These are phyloP conservation scores for Pristionchus entomophagus DNA, from an alignment of 2,888 invertebrate genomes.

Conservation along the genomic window DNA sequence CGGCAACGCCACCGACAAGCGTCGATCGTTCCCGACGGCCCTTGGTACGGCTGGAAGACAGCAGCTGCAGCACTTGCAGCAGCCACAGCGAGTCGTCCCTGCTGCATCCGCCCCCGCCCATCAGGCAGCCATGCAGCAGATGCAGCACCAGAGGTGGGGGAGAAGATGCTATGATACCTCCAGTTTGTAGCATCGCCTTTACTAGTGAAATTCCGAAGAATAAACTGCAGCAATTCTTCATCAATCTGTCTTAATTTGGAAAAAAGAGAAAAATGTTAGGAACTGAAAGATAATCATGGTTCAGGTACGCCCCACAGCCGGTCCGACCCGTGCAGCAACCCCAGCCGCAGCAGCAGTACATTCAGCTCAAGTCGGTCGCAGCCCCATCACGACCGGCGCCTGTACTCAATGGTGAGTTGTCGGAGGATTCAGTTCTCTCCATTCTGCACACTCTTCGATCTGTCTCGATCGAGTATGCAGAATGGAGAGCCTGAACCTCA, in stretches of 20 bases:
- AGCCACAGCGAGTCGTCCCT: constrained; percentile 12
- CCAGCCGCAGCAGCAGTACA: neutral
- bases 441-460: too few relatives aligned
- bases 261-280: too few relatives aligned
- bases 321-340: neutral
- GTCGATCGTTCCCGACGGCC: constrained; percentile 64
- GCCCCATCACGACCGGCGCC: neutral
- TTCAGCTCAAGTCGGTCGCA: neutral
- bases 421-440: neutral
- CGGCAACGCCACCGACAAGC: constrained; percentile 56
- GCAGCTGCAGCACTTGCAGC: constrained; percentile 16
- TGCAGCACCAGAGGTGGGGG: neutral
- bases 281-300: too few relatives aligned
- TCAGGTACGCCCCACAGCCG: constrained; percentile 1
- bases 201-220: too few relatives aligned
- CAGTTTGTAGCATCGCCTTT: too few relatives aligned
- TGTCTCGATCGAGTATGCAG: too few relatives aligned
- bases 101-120: constrained; percentile 12
- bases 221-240: too few relatives aligned
- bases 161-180: too few relatives aligned
- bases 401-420: neutral
- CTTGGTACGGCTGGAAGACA: neutral
- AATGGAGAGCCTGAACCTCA: too few relatives aligned
- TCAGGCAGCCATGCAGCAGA: neutral
- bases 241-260: too few relatives aligned